Conservation (phyloP, 2,888 invertebrate genomes). For the Hecatera dysodea region DNA sequence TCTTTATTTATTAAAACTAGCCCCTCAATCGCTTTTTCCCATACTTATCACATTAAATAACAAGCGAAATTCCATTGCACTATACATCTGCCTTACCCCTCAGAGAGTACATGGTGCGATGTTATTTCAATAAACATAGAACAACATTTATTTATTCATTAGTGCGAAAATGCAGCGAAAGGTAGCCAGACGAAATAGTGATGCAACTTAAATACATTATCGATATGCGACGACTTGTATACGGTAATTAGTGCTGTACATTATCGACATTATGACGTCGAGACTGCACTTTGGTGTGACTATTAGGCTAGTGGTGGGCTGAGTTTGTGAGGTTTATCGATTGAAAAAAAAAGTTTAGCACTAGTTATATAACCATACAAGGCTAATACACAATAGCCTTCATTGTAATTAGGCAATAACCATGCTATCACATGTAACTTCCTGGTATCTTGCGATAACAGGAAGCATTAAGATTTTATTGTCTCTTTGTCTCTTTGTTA, state of each 20-base stretch:
- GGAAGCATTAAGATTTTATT: no score
- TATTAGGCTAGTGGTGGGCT: slow-evolving; percentile 78
- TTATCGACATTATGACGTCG: slow-evolving; percentile 86
- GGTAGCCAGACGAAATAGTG: slow-evolving; percentile 66
- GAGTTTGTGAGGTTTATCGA: slow-evolving; percentile 41
- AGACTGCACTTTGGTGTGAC: slow-evolving; percentile 84
- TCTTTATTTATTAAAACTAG: no score
- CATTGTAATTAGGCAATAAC: no score
- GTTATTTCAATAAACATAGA: slow-evolving; percentile 9
- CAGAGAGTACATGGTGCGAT: neutral
- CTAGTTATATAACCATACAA: no score
- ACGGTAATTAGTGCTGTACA: slow-evolving; percentile 85
- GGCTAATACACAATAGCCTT: no score
- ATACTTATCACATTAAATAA: no score
- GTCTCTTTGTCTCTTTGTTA: no score
- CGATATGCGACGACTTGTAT: slow-evolving; percentile 71
- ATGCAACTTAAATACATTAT: slow-evolving; percentile 72
- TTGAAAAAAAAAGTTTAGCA: no score
- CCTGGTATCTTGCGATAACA: no score
- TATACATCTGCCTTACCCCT: neutral
- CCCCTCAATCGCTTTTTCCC: no score
- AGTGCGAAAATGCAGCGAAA: slow-evolving; percentile 35
- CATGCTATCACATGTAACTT: no score
- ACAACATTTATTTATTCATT: slow-evolving; percentile 32
- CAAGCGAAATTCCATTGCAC: no score